Conservation (phyloP, 2,888 invertebrate genomes). For the Yponomeuta plumbellus region DNA sequence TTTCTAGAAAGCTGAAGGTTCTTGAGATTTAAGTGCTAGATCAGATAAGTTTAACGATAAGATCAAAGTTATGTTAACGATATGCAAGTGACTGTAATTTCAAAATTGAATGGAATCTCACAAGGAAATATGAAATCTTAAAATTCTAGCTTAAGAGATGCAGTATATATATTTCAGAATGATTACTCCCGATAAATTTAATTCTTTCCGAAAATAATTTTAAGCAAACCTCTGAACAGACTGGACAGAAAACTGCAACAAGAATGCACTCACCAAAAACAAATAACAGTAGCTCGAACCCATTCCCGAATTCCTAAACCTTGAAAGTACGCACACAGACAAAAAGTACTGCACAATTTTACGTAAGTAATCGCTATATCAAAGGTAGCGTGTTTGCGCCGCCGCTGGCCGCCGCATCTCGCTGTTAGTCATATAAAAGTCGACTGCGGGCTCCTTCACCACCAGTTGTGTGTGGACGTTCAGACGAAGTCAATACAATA, state of each 20-base stretch:
- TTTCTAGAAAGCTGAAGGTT: neutral
- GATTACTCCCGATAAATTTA: no score
- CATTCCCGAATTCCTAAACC: conserved; percentile 37
- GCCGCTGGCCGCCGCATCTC: conserved; percentile 59
- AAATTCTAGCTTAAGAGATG: no score
- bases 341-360: conserved; percentile 55
- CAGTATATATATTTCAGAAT: no score
- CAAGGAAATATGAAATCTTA: no score
- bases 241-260: no score
- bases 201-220: no score
- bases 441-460: conserved; percentile 46
- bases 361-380: conserved; percentile 71
- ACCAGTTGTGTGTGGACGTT: conserved; percentile 74
- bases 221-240: no score
- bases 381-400: conserved; percentile 72
- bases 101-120: no score
- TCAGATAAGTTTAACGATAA: no score
- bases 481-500: conserved; percentile 67
- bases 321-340: conserved; percentile 49
- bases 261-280: neutral
- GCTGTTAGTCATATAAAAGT: conserved; percentile 69
- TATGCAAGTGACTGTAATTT: no score
- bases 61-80: no score
- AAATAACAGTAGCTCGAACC: neutral
- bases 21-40: neutral